Evolutionary conservation across 2,888 invertebrate genomes (phyloP), one percentile per base, ranked within the genome.

Genomic region (Parnassius orleans): DNA sequence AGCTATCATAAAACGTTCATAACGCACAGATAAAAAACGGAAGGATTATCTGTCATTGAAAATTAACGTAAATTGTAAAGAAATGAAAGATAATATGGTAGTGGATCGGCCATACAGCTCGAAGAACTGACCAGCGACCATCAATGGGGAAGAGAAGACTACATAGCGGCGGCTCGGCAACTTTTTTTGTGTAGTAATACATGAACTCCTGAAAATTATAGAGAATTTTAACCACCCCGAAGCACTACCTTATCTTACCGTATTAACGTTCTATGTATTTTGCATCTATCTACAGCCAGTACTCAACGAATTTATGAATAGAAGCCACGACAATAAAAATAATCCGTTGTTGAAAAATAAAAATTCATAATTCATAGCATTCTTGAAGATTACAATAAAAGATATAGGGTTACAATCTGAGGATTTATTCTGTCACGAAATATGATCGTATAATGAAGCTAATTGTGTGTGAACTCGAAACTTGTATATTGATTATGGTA

Each of bases 381-480:
- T 48, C 48, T 48, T 82, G 76, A 58, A 80, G 80, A 84, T 83
- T 74, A 75, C 80, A 82, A 86, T 84, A 84, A 84, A 75, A 75
- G 80, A 83, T 87, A 86, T 89, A 79, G 79, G 74, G 76, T 90
- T 88, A 88, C 87, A 74, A 85, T 87, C 80, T 83, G 79, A 86
- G 85, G 79, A 89, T 90, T 79, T 77, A 73, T 76, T 72, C 70
- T 66, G 48, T 71, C 67, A 75, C 66, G 77, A 81, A 81, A 84
- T 83, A 74, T 77, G 75, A 78, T 78, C 68, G 79, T 79, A 87
- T 89, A 87, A 90, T 87, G 79, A 66, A 84, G 78, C 88, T 91
- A 91, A 91, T 91, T 90, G 89, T 90, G 90, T 90, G 90, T 90
- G 90, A 91, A 89, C 83, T 71, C 67, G 71, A 76, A 80, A 80